Evolutionary conservation across 1,140 invertebrate genomes (phyloP), one percentile per base, ranked within the genome.

Genomic region (Protaetia brevitarsis): DNA sequence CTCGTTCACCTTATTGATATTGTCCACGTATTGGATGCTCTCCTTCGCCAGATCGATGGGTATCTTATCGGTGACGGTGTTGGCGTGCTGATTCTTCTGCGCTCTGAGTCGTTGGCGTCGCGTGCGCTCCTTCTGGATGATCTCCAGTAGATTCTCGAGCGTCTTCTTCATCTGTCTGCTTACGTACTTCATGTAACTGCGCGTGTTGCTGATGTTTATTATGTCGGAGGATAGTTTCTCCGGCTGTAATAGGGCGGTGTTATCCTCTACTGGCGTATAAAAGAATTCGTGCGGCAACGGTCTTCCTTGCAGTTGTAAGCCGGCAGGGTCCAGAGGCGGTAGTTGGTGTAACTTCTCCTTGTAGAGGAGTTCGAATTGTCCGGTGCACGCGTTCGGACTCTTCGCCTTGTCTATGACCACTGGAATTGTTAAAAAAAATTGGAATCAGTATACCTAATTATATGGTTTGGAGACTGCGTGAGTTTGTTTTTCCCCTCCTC

Each of bases 371-470:
- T 87, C 84, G 71, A 87, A 88, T 16, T 79, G 77, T 27, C 86
- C 86, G 0, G 85, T 86, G 5, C 75, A 67, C 1, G 83, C 78
- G 13, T 73, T 72, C 5, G 78, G 72, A 74, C 86, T 80, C 16
- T 76, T 74, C 16, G 79, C 76, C 71, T 82, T 70, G 71, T 87
- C 86, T 29, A 87, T 80, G 23, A 87, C 81, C 67, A 87, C 83
- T 85, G 73, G n/a, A n/a, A n/a, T n/a, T n/a, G n/a, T n/a, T n/a
- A n/a, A n/a, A n/a, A n/a, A n/a, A n/a, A n/a, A n/a, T n/a, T n/a
- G n/a, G n/a, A n/a, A n/a, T n/a, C n/a, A n/a, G n/a, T n/a, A n/a
- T n/a, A n/a, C n/a, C n/a, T n/a, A n/a, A n/a, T n/a, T n/a, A n/a
- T n/a, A n/a, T n/a, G n/a, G n/a, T n/a, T n/a, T n/a, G n/a, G n/a